phyloP scores from a whole-genome alignment of 2,113 vertebrate genomes.

The Rhipidura dahli region DNA sequence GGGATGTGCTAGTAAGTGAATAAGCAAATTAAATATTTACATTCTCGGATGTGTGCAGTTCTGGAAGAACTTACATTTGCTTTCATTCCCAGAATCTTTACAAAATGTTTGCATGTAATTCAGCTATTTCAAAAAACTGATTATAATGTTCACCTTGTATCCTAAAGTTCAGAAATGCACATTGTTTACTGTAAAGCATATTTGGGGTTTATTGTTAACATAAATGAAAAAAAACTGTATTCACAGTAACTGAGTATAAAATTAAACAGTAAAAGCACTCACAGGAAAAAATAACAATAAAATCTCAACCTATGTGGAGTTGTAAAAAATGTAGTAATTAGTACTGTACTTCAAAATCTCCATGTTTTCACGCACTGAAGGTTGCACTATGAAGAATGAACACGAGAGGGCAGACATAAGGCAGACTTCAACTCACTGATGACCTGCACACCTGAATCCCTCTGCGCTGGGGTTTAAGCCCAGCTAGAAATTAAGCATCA shows the following conservation, averaged over 20 bases:
- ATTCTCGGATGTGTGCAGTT: rapidly evolving
- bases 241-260: not conserved
- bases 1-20: not conserved
- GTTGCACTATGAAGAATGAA: not conserved
- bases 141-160: not conserved
- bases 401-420: constrained; percentile 21
- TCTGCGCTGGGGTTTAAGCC: not conserved
- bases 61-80: not conserved
- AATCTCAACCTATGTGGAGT: not conserved
- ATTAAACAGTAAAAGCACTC: not conserved
- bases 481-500: not conserved
- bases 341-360: not conserved
- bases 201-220: not conserved
- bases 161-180: not conserved
- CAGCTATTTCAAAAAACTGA: not conserved
- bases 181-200: not conserved
- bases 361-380: not conserved
- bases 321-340: not conserved
- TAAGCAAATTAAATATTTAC: not conserved
- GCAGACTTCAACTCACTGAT: not conserved
- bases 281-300: not conserved
- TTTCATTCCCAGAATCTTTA: not conserved
- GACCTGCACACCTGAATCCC: not conserved
- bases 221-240: not conserved
- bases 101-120: not conserved